These are phyloP conservation scores for Thalassoma bifasciatum DNA, from an alignment of 2,113 vertebrate species.

Conservation along the genomic window DNA sequence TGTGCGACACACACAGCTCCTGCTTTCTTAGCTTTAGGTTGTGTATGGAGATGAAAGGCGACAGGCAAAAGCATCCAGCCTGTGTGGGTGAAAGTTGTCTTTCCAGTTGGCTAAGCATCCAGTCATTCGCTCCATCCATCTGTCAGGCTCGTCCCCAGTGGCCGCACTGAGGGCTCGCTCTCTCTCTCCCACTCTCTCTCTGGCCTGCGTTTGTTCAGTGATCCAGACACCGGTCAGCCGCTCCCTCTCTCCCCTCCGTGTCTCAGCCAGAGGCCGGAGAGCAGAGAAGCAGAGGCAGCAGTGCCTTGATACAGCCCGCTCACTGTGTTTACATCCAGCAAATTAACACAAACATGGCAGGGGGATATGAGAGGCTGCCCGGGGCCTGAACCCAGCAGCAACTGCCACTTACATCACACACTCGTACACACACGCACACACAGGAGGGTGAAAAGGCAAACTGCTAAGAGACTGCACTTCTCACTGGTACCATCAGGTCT, in stretches of 20 bases:
- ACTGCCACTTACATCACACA: slow-evolving; percentile 44
- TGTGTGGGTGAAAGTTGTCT: slow-evolving; percentile 62
- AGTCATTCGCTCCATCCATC: slow-evolving; percentile 68
- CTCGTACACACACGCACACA: slow-evolving; percentile 10
- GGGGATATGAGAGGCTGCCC: slow-evolving; percentile 54
- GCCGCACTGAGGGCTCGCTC: slow-evolving; percentile 49
- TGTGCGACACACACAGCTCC: slow-evolving; percentile 5
- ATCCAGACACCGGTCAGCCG: slow-evolving; percentile 67
- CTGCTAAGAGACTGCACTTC: background rate
- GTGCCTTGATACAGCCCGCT: slow-evolving; percentile 60
- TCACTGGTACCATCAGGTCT: slow-evolving; percentile 1
- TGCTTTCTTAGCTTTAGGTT: slow-evolving; percentile 38
- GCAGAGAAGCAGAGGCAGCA: slow-evolving; percentile 47
- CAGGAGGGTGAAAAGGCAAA: background rate
- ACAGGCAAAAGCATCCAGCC: slow-evolving; percentile 46
- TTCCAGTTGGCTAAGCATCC: slow-evolving; percentile 69
- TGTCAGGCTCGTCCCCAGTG: slow-evolving; percentile 66
- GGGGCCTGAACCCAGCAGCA: slow-evolving; percentile 55
- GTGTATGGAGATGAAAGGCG: slow-evolving; percentile 39
- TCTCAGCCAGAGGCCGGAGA: slow-evolving; percentile 54
- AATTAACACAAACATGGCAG: slow-evolving; percentile 72
- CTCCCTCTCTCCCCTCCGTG: slow-evolving; percentile 51
- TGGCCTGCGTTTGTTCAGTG: slow-evolving; percentile 69
- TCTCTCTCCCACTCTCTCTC: slow-evolving; percentile 51
- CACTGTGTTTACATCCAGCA: slow-evolving; percentile 71